Evolutionary conservation across 2,797 vertebrate genomes (phyloP).

Genomic region (Dendrocincla fuliginosa): DNA sequence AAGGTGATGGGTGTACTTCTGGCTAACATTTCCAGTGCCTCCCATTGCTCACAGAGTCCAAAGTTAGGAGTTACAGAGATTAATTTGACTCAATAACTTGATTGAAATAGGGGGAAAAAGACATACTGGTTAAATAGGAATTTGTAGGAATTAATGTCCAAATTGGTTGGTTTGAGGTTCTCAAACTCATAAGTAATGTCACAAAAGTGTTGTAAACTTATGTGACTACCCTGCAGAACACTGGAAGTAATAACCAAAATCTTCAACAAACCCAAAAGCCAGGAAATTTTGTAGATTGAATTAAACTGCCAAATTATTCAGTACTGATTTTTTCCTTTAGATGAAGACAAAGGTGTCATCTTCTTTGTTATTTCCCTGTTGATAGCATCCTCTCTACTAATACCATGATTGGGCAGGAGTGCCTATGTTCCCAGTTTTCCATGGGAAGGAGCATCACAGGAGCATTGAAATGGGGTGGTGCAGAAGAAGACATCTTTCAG

Average conservation of each 20-base stretch:
- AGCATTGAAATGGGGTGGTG: neutral
- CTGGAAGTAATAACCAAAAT: neutral
- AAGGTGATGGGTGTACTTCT: neutral
- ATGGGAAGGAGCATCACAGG: neutral
- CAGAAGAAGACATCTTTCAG: neutral
- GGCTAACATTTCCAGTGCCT: neutral
- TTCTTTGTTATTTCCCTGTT: neutral
- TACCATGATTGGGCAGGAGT: fast-evolving
- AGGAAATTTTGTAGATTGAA: neutral
- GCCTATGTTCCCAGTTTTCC: neutral
- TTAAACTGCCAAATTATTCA: neutral
- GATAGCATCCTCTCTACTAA: neutral
- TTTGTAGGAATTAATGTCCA: neutral
- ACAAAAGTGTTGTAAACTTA: neutral
- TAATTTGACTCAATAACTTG: neutral
- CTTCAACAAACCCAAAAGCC: neutral
- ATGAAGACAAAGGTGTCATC: neutral
- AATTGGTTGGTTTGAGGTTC: neutral
- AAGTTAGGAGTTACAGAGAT: neutral
- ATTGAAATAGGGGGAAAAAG: neutral
- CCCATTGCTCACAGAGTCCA: neutral
- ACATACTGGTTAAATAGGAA: neutral
- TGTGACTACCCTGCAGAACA: neutral
- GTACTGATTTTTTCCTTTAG: neutral
- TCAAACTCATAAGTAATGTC: neutral